These are phyloP conservation scores for Norana najaformis DNA, from an alignment of 2,888 invertebrate genomes.

Conservation along the genomic window DNA sequence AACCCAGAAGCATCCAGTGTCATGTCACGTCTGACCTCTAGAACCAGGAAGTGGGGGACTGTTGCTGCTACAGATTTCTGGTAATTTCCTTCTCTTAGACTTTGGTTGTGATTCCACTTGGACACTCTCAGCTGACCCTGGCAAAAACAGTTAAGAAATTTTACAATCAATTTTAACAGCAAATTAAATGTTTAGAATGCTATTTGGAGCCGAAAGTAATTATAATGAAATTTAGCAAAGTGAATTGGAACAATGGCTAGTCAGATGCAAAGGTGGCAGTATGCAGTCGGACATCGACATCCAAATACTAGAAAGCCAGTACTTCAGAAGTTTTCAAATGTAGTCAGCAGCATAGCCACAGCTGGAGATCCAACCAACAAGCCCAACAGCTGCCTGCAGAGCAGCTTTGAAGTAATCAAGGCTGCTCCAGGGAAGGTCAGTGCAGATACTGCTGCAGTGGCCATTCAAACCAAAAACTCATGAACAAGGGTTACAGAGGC, in stretches of 20 bases:
- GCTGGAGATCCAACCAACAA: not conserved
- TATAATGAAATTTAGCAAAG: not conserved
- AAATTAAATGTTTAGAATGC: not conserved
- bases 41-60: not conserved
- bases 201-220: not conserved
- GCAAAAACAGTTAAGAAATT: not conserved
- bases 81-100: not conserved
- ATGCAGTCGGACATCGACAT: not conserved
- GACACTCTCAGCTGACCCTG: not conserved
- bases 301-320: no score
- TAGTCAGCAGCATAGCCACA: not conserved
- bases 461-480: not conserved
- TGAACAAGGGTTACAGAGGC: not conserved
- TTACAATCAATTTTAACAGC: not conserved
- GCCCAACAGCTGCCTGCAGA: not conserved
- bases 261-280: not conserved
- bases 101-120: not conserved
- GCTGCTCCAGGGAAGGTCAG: not conserved
- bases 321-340: not conserved
- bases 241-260: no score
- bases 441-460: not conserved
- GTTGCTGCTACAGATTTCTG: not conserved
- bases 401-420: not conserved
- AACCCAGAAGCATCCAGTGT: not conserved
- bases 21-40: conserved; percentile 1